Evolutionary conservation across 2,797 vertebrate genomes (phyloP).

Genomic region (Podarcis lilfordi): DNA sequence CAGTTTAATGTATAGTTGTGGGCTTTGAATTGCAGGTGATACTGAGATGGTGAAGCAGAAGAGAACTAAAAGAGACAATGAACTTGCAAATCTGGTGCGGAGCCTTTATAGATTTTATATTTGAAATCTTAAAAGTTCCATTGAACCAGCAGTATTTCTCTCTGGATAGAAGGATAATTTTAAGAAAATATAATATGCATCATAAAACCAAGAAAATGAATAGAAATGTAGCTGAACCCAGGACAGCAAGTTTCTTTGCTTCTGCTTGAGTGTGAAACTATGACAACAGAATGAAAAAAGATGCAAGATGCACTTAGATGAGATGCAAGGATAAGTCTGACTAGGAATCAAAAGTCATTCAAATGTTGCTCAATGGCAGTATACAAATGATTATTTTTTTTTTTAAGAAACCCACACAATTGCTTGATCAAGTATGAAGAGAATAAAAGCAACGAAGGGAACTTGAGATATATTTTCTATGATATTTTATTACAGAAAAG

Average conservation of each 20-base stretch:
- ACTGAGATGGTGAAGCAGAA: slow-evolving; percentile 10
- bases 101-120: not conserved
- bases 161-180: slow-evolving; percentile 29
- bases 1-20: slow-evolving; percentile 5
- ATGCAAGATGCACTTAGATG: not conserved
- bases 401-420: not conserved
- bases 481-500: not conserved
- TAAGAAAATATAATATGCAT: slow-evolving; percentile 30
- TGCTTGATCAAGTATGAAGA: not conserved
- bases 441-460: not conserved
- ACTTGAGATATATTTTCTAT: not conserved
- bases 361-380: not conserved
- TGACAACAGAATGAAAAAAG: slow-evolving; percentile 10
- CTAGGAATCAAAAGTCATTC: slow-evolving; percentile 20
- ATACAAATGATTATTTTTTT: not conserved
- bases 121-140: not conserved
- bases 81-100: not conserved
- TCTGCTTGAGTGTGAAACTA: not conserved
- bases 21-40: not conserved
- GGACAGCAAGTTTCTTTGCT: not conserved
- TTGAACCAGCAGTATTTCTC: not conserved
- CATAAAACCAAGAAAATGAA: slow-evolving; percentile 15
- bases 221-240: slow-evolving; percentile 8
- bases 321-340: slow-evolving; percentile 1
- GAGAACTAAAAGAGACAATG: slow-evolving; percentile 17